Evolutionary conservation across 2,888 invertebrate species (phyloP), one percentile per base, ranked within the genome.

Genomic region (Bembecia ichneumoniformis): DNA sequence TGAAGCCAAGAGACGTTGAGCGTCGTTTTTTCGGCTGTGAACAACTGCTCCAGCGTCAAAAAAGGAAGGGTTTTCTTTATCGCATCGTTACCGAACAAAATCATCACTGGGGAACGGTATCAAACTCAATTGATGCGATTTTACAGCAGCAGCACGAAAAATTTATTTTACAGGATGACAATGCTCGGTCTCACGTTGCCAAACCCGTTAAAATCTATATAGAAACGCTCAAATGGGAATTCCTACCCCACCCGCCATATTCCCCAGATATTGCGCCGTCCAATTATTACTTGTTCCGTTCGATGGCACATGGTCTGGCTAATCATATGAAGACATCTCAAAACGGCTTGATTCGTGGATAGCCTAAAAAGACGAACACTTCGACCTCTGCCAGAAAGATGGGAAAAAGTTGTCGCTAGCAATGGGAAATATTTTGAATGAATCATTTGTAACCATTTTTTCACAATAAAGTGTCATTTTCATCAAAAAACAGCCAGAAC

Each of bases 151-250:
- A 46, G 46, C 40, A 50, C 28, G 43, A 47, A 7, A 50, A 47
- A 47, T 44, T 54, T 5, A 57, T 56, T 53, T 43, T 57, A 5
- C 49, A 51, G 4, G 52, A 56, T 49, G 55, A 60, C 48, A 57
- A 50, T 35, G 51, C 55, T 51, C 54, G 50, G 34, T 50, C 53
- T 35, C 52, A 57, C 48, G 46, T 52, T 35, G 55, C 52, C 34
- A 48, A 28, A 35, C 49, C 47, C 5, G 51, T 56, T 1, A 51
- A 56, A 47, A 52, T 47, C 1, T 52, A 51, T 13, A 40, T 59
- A 50, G 55, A 49, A 56, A 52, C 2, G 28, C 53, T n/a, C n/a
- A n/a, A n/a, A n/a, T n/a, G n/a, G n/a, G n/a, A n/a, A n/a, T n/a
- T n/a, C n/a, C n/a, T n/a, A 54, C 47, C 53, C 46, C 52, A 55